Conservation (phyloP, 1,140 invertebrate species). For the Conopomorpha cramerella region DNA sequence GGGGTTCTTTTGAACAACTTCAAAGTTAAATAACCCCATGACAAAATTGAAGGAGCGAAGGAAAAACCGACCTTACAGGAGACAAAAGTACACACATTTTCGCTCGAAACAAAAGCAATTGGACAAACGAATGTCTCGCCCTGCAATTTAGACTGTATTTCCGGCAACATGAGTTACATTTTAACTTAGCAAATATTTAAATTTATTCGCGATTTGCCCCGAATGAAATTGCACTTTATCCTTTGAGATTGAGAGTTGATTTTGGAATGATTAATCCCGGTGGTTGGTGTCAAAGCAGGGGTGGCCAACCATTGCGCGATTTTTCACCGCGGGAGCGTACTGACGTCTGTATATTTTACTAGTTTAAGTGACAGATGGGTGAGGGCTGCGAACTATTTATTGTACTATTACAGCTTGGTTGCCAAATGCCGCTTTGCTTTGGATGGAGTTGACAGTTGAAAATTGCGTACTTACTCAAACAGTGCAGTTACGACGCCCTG, state of each 20-base stretch:
- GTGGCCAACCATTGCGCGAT: conserved; percentile 33
- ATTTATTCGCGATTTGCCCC: conserved; percentile 58
- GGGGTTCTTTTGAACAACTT: conserved; percentile 55
- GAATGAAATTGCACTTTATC: too few relatives aligned
- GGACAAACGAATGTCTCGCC: conserved; percentile 48
- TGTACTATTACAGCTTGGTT: conserved; percentile 52
- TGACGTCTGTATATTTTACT: conserved; percentile 60
- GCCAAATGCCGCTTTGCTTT: conserved; percentile 30
- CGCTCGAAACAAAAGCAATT: conserved; percentile 15
- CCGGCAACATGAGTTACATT: conserved; percentile 58
- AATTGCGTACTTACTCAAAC: conserved; percentile 31
- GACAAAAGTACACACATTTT: conserved; percentile 11
- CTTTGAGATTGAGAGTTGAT: too few relatives aligned
- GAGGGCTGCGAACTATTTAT: conserved; percentile 54
- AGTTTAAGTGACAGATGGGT: conserved; percentile 58
- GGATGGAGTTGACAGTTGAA: conserved; percentile 43
- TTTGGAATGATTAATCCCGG: too few relatives aligned
- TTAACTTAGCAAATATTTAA: conserved; percentile 61
- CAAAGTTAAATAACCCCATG: conserved; percentile 54
- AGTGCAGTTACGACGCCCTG: conserved; percentile 2
- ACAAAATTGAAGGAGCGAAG: conserved; percentile 17
- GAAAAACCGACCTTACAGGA: conserved; percentile 18
- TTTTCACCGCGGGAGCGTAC: conserved; percentile 46
- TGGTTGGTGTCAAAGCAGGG: too few relatives aligned
- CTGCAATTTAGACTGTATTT: conserved; percentile 58